These are phyloP conservation scores for Pterostichus niger DNA, from an alignment of 2,888 invertebrate genomes.

Conservation along the genomic window DNA sequence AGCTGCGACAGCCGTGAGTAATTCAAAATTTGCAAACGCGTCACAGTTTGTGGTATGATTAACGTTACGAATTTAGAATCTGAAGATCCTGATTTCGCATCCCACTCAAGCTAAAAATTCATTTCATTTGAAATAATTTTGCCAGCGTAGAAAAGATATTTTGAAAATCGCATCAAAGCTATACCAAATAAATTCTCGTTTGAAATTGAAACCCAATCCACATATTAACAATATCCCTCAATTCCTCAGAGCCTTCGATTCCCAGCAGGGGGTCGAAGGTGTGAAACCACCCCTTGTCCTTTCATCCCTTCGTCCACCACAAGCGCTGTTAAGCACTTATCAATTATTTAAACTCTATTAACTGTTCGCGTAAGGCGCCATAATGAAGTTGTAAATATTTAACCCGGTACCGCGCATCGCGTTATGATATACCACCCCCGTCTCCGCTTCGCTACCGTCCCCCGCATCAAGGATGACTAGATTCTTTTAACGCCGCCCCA, in stretches of 20 bases:
- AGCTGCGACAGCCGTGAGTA: no score
- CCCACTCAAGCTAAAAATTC: no score
- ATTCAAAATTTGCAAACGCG: no score
- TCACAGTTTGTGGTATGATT: no score
- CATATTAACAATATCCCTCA: constrained; percentile 21
- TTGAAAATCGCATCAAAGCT: neutral
- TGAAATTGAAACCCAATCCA: constrained; percentile 41
- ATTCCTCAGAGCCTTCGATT: neutral
- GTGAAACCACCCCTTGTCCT: constrained; percentile 12
- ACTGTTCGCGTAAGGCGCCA: constrained; percentile 72
- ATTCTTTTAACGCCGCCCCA: neutral
- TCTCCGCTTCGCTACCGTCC: neutral
- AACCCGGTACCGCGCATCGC: constrained; percentile 68
- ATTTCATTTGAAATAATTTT: no score
- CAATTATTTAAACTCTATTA: constrained; percentile 76
- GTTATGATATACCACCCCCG: constrained; percentile 51
- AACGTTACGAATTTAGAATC: no score
- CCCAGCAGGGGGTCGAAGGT: neutral
- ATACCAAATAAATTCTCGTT: neutral
- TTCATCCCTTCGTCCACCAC: constrained; percentile 52
- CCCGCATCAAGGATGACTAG: neutral
- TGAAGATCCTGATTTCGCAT: no score
- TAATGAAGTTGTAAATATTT: constrained; percentile 77
- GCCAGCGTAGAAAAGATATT: no score
- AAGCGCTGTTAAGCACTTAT: constrained; percentile 72